These are phyloP conservation scores for Balearica regulorum DNA, from an alignment of 2,797 vertebrate species.

Conservation along the genomic window DNA sequence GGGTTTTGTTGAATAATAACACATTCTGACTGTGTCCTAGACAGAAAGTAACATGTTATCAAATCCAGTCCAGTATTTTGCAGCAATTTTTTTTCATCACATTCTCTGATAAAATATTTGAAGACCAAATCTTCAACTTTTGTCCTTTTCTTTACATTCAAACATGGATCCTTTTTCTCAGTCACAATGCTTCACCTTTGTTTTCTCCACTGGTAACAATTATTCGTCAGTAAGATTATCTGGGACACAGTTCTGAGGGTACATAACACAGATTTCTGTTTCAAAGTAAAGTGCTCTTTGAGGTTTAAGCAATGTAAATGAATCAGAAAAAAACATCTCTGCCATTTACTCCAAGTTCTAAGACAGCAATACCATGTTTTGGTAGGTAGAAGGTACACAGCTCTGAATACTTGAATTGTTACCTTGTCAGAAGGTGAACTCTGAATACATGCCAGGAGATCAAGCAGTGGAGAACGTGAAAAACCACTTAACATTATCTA, in stretches of 20 bases:
- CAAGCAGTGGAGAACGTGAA: neutral
- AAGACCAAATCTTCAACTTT: neutral
- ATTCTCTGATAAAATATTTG: neutral
- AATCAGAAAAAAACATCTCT: neutral
- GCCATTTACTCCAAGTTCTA: neutral
- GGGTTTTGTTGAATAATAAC: neutral
- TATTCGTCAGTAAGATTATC: neutral
- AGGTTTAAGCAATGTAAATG: neutral
- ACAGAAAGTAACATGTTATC: neutral
- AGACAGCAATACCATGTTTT: fast-evolving
- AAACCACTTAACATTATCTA: neutral
- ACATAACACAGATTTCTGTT: neutral
- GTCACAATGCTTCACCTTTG: neutral
- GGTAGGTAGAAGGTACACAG: neutral
- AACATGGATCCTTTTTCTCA: neutral
- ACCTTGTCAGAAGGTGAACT: neutral
- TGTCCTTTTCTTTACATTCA: neutral
- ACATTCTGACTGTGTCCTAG: neutral
- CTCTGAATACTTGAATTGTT: neutral
- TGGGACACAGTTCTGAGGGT: neutral
- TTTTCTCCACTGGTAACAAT: neutral
- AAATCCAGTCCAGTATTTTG: neutral
- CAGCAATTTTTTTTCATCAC: neutral
- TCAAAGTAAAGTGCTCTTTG: neutral
- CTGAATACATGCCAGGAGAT: neutral